Base-by-base conservation (phyloP, 2,113 vertebrate species). In the Brachyhypopomus gauderio region DNA sequence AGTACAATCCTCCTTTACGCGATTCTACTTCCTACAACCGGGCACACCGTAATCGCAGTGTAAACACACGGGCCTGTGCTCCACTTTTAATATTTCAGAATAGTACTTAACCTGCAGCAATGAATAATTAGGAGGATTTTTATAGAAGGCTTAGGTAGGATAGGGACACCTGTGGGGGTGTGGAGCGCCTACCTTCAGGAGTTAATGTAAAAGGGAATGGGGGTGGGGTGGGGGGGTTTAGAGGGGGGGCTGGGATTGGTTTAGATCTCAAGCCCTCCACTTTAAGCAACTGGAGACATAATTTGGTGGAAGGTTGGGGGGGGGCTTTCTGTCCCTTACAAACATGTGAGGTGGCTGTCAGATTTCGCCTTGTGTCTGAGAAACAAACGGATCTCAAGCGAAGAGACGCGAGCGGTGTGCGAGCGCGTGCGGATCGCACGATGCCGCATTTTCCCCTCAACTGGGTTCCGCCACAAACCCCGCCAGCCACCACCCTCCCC, bases 111-210 rank as follows among this genome's bases (percentile, higher is more conserved):
- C 41, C 62, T 75, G 30, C 22, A 16, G 36, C 74, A 27, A 56
- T 75, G 63, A 36, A 67, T 69, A 75, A 66, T 75, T 69, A 80
- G 72, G 38, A 30, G 45, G 4, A 12, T 14, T 58, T 78, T 67
- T 62, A 27, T 72, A 52, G 45, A 52, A 52, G 45, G 45, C 62
- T 85, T 76, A 85, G 78, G 81, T 78, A 79, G 84, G 85, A 86
- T 83, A 86, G 85, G 38, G 86, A 86, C 85, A 91, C 90, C 90
- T 89, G 89, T 87, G 89, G 86, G 73, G 87, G 86, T 78, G 86
- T 87, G 88, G 91, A 89, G 87, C 88, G 88, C 89, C 87, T 86
- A 81, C 82, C 88, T 85, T 80, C 81, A 14, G 75, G 80, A 89
- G 90, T 89, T 91, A 88, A 92, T 89, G 89, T 87, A 30, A 22